Conservation (phyloP, 1,140 invertebrate genomes). For the Cardiocondyla obscurior region DNA sequence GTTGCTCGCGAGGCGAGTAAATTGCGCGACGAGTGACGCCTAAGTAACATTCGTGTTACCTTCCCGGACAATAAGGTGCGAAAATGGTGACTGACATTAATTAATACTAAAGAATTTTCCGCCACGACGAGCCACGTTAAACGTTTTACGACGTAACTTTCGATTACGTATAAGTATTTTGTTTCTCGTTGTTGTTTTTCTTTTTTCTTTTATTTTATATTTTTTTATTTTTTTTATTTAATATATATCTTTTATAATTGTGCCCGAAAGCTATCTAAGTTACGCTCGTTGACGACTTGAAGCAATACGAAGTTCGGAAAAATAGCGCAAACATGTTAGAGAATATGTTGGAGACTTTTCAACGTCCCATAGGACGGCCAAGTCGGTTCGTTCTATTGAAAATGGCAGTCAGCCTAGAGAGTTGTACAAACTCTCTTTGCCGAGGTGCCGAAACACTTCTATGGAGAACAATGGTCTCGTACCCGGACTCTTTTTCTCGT, state of each 20-base stretch:
- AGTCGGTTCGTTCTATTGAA: constrained; percentile 28
- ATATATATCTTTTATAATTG: neutral
- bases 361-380: neutral
- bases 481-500: neutral
- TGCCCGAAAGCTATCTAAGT: neutral
- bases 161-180: neutral
- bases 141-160: neutral
- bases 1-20: constrained; percentile 16
- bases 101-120: neutral
- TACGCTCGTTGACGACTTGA: neutral
- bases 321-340: constrained; percentile 17
- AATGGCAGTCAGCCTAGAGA: constrained; percentile 56
- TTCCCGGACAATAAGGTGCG: neutral
- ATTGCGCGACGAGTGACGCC: constrained; percentile 13
- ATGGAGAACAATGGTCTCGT: constrained; percentile 55
- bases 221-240: neutral
- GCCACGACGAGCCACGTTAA: neutral
- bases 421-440: constrained; percentile 57
- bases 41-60: constrained; percentile 16
- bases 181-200: no score
- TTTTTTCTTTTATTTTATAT: neutral
- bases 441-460: constrained; percentile 30
- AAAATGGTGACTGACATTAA: neutral
- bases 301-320: constrained; percentile 20
- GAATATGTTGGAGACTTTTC: neutral